phyloP scores from a whole-genome alignment of 1,140 invertebrate genomes.

The Danaus plexippus region DNA sequence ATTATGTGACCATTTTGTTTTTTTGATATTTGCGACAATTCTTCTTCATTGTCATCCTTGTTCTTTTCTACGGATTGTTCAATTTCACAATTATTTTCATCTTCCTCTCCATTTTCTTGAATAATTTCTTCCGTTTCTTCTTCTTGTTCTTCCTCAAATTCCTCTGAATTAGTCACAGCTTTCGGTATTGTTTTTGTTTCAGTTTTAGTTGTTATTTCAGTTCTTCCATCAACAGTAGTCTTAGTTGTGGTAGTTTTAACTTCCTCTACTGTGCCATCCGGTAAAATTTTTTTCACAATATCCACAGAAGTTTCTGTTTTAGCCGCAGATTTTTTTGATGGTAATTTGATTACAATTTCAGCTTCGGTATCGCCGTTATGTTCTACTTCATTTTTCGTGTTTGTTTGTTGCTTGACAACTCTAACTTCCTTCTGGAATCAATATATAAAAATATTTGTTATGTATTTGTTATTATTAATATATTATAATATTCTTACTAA shows the following conservation, averaged over 20 bases:
- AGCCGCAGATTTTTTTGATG: constrained; percentile 53
- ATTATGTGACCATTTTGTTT: constrained; percentile 23
- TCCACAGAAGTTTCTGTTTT: constrained; percentile 64
- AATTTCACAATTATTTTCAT: constrained; percentile 23
- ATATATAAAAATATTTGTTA: constrained; percentile 17
- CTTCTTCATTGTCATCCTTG: constrained; percentile 30
- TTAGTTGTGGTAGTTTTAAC: constrained; percentile 59
- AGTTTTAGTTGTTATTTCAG: constrained; percentile 54
- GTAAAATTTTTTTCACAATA: constrained; percentile 51
- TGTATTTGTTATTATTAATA: no score
- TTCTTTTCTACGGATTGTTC: constrained; percentile 24
- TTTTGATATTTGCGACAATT: constrained; percentile 16
- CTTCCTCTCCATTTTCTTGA: constrained; percentile 17
- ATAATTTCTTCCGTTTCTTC: constrained; percentile 29
- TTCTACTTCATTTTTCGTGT: constrained; percentile 37
- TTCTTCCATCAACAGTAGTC: constrained; percentile 58
- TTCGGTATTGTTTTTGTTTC: constrained; percentile 55
- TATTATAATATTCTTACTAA: no score
- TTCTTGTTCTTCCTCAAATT: constrained; percentile 31
- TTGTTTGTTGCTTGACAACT: constrained; percentile 47
- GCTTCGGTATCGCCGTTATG: constrained; percentile 54
- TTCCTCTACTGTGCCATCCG: constrained; percentile 58
- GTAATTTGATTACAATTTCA: constrained; percentile 49
- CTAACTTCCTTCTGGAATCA: constrained; percentile 57
- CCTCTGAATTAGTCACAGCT: constrained; percentile 43